These are phyloP conservation scores for Meloidogyne hapla DNA, from an alignment of 1,140 invertebrate species.

Conservation along the genomic window DNA sequence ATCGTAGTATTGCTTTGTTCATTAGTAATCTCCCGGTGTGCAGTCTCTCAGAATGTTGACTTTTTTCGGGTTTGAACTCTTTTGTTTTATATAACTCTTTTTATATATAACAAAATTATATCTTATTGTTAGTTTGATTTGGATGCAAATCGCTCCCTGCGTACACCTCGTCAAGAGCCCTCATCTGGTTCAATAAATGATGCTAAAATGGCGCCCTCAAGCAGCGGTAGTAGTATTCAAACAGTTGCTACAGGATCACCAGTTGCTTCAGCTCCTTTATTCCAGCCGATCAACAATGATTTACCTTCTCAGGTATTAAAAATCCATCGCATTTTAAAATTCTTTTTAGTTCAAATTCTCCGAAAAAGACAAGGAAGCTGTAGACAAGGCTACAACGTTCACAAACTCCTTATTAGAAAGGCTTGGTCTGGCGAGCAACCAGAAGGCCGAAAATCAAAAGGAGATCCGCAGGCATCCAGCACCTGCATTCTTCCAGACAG, in stretches of 20 bases:
- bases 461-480: conserved; percentile 50
- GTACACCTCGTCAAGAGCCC: conserved; percentile 16
- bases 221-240: too few species aligned
- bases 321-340: neutral
- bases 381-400: conserved; percentile 45
- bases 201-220: neutral
- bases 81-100: too few species aligned
- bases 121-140: conserved; percentile 25
- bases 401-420: conserved; percentile 47
- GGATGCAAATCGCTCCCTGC: conserved; percentile 10
- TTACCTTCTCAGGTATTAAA: neutral
- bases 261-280: conserved; percentile 26
- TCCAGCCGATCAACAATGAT: conserved; percentile 36
- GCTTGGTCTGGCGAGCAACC: conserved; percentile 41
- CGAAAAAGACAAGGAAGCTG: conserved; percentile 30
- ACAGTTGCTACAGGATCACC: neutral
- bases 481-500: conserved; percentile 44
- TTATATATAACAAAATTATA: too few species aligned
- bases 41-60: neutral
- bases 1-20: neutral
- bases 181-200: neutral
- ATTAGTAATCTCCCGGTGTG: neutral
- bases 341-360: conserved; percentile 22
- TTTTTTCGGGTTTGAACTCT: conserved; percentile 8
- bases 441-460: conserved; percentile 21